phyloP scores from a whole-genome alignment of 1,140 invertebrate species.

The Tenebrio molitor region DNA sequence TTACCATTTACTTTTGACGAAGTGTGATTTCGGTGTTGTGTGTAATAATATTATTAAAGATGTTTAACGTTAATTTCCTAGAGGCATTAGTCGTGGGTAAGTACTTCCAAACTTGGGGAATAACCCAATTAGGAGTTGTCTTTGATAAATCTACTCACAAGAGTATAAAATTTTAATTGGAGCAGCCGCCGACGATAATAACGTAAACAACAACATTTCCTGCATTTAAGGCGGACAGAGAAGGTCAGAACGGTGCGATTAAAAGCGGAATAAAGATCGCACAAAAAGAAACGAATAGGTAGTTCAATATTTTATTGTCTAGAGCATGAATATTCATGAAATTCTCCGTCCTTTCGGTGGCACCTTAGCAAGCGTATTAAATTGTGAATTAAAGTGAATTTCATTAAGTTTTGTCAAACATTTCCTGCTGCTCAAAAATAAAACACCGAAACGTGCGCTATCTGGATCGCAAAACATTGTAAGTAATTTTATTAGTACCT shows the following conservation, averaged over 20 bases:
- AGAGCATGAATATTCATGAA: constrained; percentile 24
- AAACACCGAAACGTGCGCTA: constrained; percentile 7
- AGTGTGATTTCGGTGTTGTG: constrained; percentile 33
- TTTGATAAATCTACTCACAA: constrained; percentile 26
- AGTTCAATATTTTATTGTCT: constrained; percentile 12
- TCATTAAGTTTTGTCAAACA: constrained; percentile 2
- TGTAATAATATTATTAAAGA: constrained; percentile 5
- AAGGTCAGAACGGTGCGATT: too few relatives aligned
- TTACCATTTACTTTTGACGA: constrained; percentile 10
- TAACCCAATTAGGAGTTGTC: constrained; percentile 31
- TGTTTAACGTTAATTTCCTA: constrained; percentile 24
- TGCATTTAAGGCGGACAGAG: too few relatives aligned
- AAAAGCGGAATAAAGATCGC: not conserved
- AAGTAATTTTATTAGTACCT: constrained; percentile 18
- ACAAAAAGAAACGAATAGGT: not conserved
- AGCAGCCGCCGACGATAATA: not conserved
- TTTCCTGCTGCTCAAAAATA: too few relatives aligned
- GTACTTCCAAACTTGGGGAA: constrained; percentile 15
- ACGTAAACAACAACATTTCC: not conserved
- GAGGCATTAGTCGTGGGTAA: constrained; percentile 22
- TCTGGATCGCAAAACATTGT: constrained; percentile 9
- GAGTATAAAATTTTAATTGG: constrained; percentile 17
- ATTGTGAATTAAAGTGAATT: constrained; percentile 25
- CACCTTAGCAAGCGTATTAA: constrained; percentile 12
- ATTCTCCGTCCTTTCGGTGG: constrained; percentile 10